These are phyloP conservation scores for Microvelia longipes DNA, from an alignment of 1,140 invertebrate species.

Conservation along the genomic window DNA sequence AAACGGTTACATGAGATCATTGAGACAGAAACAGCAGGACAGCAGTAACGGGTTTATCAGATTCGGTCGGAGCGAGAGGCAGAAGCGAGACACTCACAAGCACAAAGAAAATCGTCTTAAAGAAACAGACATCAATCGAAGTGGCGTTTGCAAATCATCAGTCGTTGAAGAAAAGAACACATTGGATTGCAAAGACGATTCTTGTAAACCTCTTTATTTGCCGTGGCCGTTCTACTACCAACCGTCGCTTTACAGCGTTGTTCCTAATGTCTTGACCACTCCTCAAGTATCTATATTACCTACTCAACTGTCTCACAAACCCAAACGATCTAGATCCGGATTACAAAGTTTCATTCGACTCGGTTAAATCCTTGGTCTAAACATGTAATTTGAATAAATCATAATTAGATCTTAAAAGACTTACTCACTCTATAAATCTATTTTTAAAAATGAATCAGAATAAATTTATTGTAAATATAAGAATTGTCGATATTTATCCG, in stretches of 20 bases:
- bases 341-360: not conserved
- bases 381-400: too few species aligned
- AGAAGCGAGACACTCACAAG: not conserved
- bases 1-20: not conserved
- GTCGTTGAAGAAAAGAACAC: not conserved
- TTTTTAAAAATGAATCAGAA: too few species aligned
- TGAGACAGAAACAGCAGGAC: not conserved
- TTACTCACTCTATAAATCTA: too few species aligned
- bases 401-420: too few species aligned
- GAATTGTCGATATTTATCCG: too few species aligned
- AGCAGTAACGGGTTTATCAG: constrained; percentile 7
- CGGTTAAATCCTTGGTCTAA: too few species aligned
- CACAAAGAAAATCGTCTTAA: not conserved
- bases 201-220: not conserved
- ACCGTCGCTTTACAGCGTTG: not conserved
- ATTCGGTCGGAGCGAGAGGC: constrained; percentile 7
- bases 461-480: too few species aligned
- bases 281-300: not conserved
- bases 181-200: not conserved
- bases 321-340: not conserved
- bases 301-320: not conserved
- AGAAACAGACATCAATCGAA: not conserved
- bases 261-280: not conserved
- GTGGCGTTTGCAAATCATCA: not conserved
- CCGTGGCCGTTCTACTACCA: not conserved